phyloP scores from a whole-genome alignment of 1,140 invertebrate genomes.

The Drosophila truncata region DNA sequence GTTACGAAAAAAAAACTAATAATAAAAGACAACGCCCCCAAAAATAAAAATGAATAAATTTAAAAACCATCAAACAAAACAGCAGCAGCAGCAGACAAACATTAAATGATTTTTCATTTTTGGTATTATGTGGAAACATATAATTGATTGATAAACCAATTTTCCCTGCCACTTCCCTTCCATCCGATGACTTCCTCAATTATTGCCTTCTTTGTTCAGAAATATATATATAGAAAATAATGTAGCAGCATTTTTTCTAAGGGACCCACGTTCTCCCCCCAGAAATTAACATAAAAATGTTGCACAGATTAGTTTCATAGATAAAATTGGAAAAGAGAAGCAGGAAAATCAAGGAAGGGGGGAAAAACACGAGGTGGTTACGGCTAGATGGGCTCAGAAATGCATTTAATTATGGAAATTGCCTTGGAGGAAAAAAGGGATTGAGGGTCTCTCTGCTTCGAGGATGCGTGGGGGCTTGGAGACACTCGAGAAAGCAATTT shows the following conservation, averaged over 20 bases:
- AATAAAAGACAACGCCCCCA: conserved; percentile 43
- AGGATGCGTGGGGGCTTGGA: conserved; percentile 44
- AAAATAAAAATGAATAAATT: conserved; percentile 10
- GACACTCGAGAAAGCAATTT: conserved; percentile 38
- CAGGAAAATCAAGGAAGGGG: background rate
- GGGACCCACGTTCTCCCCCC: conserved; percentile 24
- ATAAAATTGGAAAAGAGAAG: conserved; percentile 40
- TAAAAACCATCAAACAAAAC: conserved; percentile 22
- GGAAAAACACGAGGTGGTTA: conserved; percentile 13
- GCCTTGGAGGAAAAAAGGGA: conserved; percentile 1
- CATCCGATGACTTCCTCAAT: conserved; percentile 4
- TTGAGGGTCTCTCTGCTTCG: background rate
- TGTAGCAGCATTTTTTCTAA: conserved; percentile 36
- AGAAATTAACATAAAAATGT: conserved; percentile 75
- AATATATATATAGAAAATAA: conserved; percentile 22
- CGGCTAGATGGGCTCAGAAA: conserved; percentile 27
- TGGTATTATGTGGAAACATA: conserved; percentile 27
- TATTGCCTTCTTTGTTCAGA: conserved; percentile 42
- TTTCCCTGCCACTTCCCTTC: conserved; percentile 28
- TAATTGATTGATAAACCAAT: conserved; percentile 73
- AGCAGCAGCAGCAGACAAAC: conserved; percentile 18
- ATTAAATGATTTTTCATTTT: conserved; percentile 32
- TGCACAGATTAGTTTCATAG: conserved; percentile 58
- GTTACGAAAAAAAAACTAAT: conserved; percentile 17
- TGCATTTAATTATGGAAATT: conserved; percentile 45